These are phyloP conservation scores for Cephalophus harveyi DNA, from an alignment of 2,113 vertebrate genomes.

Conservation along the genomic window DNA sequence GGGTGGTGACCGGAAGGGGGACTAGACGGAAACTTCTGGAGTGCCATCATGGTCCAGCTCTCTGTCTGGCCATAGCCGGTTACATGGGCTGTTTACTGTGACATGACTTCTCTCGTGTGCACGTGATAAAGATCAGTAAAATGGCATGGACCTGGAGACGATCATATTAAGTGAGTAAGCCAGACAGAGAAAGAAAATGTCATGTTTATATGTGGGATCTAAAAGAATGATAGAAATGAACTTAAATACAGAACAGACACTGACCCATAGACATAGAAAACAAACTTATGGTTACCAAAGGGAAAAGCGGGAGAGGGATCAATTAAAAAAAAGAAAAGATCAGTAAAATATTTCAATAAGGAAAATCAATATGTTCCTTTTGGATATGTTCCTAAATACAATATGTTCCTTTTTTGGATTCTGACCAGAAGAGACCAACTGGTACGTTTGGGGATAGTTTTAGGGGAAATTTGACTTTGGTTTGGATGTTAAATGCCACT, in stretches of 20 bases:
- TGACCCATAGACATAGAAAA: not conserved
- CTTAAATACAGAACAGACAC: not conserved
- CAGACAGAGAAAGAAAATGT: not conserved
- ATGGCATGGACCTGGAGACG: not conserved
- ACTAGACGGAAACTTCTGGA: accelerated
- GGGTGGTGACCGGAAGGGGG: not conserved
- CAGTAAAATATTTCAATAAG: not conserved
- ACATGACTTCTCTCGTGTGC: not conserved
- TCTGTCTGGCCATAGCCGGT: not conserved
- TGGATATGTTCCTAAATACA: not conserved
- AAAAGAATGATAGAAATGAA: not conserved
- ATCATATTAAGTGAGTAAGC: not conserved
- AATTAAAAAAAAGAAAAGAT: not conserved
- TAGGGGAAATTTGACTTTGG: not conserved
- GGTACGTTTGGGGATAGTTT: not conserved
- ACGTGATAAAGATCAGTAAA: not conserved
- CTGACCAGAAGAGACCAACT: not conserved
- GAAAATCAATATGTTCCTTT: not conserved
- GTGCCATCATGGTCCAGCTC: not conserved
- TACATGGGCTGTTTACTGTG: not conserved
- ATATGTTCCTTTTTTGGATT: not conserved
- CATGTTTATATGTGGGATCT: not conserved
- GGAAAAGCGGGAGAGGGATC: not conserved
- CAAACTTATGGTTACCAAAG: not conserved
- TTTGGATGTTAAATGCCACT: not conserved